A percentile compares a stretch with the other conserved stretches of the same genome.
phyloP scores from a whole-genome alignment of 2,113 vertebrate species.

The Manacus vitellinus region DNA sequence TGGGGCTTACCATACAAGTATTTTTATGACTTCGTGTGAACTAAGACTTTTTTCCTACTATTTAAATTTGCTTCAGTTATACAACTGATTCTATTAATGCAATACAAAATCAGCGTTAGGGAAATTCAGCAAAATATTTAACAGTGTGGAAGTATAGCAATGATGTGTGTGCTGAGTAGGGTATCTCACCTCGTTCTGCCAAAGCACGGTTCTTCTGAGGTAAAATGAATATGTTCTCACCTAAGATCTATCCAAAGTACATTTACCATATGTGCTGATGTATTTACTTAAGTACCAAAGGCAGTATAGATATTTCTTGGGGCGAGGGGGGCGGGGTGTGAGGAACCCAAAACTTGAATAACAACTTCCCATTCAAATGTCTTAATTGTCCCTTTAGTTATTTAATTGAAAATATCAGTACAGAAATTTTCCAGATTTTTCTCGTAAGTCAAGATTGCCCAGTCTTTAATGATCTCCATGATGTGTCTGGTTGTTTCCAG shows the following conservation, averaged over 20 bases:
- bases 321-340: rapidly evolving
- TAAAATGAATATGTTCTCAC: background rate
- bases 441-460: background rate
- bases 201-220: background rate
- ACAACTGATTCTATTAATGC: background rate
- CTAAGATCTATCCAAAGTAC: background rate
- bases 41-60: background rate
- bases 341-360: background rate
- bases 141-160: background rate
- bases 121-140: background rate
- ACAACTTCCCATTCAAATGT: background rate
- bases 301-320: background rate
- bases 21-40: background rate
- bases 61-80: background rate
- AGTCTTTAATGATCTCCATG: background rate
- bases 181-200: background rate
- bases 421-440: background rate
- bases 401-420: background rate
- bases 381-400: background rate
- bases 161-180: rapidly evolving
- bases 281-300: background rate
- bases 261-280: background rate
- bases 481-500: background rate
- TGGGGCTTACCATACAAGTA: background rate
- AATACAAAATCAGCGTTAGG: background rate